Evolutionary conservation across 2,113 vertebrate species (phyloP), one percentile per base, ranked within the genome.

Genomic region (Panthera uncia): DNA sequence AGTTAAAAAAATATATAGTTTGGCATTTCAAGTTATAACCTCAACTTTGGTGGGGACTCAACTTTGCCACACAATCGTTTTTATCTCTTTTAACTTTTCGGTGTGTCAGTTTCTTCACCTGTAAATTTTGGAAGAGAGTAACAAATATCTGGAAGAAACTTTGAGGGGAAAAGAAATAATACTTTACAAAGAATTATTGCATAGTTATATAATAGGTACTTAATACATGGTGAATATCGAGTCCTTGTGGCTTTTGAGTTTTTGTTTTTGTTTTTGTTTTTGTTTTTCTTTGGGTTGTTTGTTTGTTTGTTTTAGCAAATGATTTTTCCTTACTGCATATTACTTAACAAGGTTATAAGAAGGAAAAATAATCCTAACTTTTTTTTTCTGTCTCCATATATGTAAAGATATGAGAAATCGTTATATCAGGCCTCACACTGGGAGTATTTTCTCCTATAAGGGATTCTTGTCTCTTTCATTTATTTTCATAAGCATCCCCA

Each of bases 401-500:
- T 79, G 21, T 63, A 33, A 66, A 19, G 81, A 89, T 85, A 38
- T 97, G 25, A 66, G 41, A 96, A 68, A 68, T 61, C 3, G 66
- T 65, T 79, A 38, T 21, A 21, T 57, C 0, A 21, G 7, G 7
- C 0, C 11, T 69, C 29, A 36, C 36, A 45, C 0, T 45, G 16
- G 69, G 18, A 79, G 6, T 27, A 50, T 81, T 83, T 84, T 93
- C 38, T 71, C 8, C 21, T 36, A 25, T 80, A 9, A 85, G 25
- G 4, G 14, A 50, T 57, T 88, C 84, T 50, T 4, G 3, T 38
- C 89, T 82, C 41, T 65, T 96, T 61, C 23, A 29, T 48, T 96
- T 27, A 31, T 36, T 81, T 97, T 83, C 36, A 92, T 76, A 71
- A 98, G 82, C 2, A 45, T 83, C 21, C 74, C 57, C 71, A 97